Evolutionary conservation across 37 sponge, comb jelly and placozoan species (phyloP).

Genomic region (Axinella damicornis): DNA sequence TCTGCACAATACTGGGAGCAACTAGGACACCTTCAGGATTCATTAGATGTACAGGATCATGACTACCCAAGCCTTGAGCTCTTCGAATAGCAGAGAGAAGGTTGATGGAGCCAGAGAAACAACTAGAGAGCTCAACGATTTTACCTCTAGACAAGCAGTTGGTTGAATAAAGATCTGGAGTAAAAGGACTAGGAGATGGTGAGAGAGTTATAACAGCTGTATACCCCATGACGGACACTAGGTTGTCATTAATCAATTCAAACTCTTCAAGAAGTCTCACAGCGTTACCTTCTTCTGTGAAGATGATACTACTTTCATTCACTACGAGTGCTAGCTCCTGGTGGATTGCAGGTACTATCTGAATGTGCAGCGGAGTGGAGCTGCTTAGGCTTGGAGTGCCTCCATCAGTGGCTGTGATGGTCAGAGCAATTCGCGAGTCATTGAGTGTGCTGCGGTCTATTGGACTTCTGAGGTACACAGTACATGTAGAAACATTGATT

Average conservation of each 20-base stretch:
- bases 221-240: not conserved
- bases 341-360: conserved; percentile 1
- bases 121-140: not conserved
- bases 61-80: not conserved
- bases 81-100: not conserved
- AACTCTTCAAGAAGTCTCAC: conserved; percentile 26
- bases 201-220: conserved; percentile 19
- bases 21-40: not conserved
- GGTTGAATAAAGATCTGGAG: conserved; percentile 2
- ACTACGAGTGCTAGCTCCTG: conserved; percentile 9
- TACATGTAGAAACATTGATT: conserved; percentile 33
- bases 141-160: conserved; percentile 18
- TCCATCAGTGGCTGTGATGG: conserved; percentile 28
- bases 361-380: not conserved
- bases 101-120: conserved; percentile 18
- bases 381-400: conserved; percentile 34
- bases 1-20: not conserved
- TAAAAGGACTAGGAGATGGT: not conserved
- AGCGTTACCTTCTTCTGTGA: conserved; percentile 41
- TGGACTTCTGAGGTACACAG: conserved; percentile 1
- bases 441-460: not conserved
- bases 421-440: conserved; percentile 4
- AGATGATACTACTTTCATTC: conserved; percentile 17
- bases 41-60: not conserved
- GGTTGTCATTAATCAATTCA: not conserved